phyloP scores from a whole-genome alignment of 2,113 vertebrate species.

The Pluvianellus socialis region DNA sequence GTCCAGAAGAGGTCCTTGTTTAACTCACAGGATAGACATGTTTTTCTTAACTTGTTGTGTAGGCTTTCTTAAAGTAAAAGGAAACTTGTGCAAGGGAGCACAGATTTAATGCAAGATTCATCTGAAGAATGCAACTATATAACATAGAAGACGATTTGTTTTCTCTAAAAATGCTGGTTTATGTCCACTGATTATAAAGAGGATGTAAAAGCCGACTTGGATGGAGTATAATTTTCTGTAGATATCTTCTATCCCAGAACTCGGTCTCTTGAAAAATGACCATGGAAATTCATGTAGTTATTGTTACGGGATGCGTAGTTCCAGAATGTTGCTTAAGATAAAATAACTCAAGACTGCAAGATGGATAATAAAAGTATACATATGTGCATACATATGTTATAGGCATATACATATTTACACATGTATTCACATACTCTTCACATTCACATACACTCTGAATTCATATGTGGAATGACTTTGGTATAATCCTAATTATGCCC shows the following conservation, averaged over 20 bases:
- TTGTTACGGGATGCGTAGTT: neutral
- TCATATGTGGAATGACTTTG: neutral
- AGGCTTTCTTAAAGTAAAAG: neutral
- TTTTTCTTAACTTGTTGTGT: neutral
- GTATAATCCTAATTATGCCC: slow-evolving; percentile 25
- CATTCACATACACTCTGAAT: neutral
- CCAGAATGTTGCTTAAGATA: neutral
- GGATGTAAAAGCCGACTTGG: neutral
- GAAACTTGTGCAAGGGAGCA: neutral
- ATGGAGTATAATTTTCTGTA: neutral
- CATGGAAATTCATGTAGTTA: neutral
- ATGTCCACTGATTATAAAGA: neutral
- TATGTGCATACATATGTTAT: neutral
- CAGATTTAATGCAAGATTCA: neutral
- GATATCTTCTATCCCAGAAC: neutral
- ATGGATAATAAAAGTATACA: neutral
- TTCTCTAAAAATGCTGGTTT: neutral
- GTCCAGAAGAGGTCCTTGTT: neutral
- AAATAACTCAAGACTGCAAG: neutral
- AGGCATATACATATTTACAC: neutral
- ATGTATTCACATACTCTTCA: neutral
- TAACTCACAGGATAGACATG: neutral
- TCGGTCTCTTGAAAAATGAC: neutral
- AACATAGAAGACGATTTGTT: neutral
- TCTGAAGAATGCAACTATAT: neutral